These are phyloP conservation scores for Uloborus plumipes DNA, from an alignment of 2,888 invertebrate genomes.

Conservation along the genomic window DNA sequence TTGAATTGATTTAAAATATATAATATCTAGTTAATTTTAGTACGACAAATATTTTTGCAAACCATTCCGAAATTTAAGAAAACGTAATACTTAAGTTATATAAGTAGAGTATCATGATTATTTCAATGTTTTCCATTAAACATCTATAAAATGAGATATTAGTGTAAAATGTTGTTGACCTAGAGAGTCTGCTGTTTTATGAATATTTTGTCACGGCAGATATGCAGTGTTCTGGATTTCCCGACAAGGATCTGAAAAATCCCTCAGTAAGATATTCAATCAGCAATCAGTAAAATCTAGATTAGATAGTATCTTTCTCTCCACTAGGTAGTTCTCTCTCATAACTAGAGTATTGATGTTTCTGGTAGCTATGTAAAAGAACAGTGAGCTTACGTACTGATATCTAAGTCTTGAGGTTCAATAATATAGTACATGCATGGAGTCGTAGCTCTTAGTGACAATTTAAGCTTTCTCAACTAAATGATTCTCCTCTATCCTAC, in stretches of 20 bases:
- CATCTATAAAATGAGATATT: too few relatives aligned
- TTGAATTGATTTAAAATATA: too few relatives aligned
- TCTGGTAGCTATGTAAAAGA: slow-evolving; percentile 41
- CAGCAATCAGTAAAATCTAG: slow-evolving; percentile 40
- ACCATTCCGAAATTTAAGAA: too few relatives aligned
- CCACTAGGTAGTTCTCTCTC: slow-evolving; percentile 50
- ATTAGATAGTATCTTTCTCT: slow-evolving; percentile 52
- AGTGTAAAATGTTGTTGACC: slow-evolving; percentile 8
- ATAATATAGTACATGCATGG: slow-evolving; percentile 48
- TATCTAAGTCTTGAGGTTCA: background rate
- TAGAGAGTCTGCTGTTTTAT: slow-evolving; percentile 46
- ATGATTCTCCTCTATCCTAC: too few relatives aligned
- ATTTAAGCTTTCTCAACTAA: slow-evolving; percentile 12
- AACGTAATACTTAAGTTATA: too few relatives aligned
- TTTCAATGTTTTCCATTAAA: too few relatives aligned
- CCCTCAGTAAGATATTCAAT: slow-evolving; percentile 14
- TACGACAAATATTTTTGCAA: too few relatives aligned
- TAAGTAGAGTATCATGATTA: too few relatives aligned
- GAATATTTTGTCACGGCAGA: slow-evolving; percentile 59
- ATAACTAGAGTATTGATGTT: slow-evolving; percentile 39
- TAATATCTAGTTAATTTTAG: too few relatives aligned
- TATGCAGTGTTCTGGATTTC: slow-evolving; percentile 27
- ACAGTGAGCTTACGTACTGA: slow-evolving; percentile 5
- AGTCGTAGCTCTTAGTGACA: slow-evolving; percentile 30
- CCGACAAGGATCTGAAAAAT: slow-evolving; percentile 12